Evolutionary conservation across 2,113 vertebrate genomes (phyloP).

Genomic region (Passer montanus): DNA sequence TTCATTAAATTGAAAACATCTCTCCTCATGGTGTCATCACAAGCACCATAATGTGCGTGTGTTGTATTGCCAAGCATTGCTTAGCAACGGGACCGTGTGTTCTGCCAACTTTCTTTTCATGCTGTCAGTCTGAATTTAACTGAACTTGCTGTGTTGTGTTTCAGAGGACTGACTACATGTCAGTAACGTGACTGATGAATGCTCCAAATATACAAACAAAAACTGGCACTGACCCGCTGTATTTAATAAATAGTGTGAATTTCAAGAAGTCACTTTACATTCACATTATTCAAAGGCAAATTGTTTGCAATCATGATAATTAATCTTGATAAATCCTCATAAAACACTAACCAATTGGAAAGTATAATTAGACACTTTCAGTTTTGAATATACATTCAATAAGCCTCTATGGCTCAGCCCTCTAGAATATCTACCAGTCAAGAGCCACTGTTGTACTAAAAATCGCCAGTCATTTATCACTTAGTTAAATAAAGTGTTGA

Average conservation of each 20-base stretch:
- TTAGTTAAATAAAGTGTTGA: not conserved
- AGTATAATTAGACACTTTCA: constrained; percentile 2
- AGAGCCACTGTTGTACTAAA: not conserved
- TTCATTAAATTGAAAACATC: constrained; percentile 32
- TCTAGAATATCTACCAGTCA: not conserved
- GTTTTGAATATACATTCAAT: not conserved
- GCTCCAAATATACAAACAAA: constrained; percentile 37
- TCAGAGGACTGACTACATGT: constrained; percentile 59
- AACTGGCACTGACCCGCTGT: constrained; percentile 4
- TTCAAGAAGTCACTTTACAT: constrained; percentile 30
- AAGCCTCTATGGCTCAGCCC: not conserved
- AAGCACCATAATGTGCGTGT: not conserved
- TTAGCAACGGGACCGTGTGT: constrained; percentile 71
- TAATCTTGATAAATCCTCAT: constrained; percentile 34
- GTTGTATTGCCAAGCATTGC: constrained; percentile 62
- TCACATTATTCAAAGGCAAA: not conserved
- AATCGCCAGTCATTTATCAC: not conserved
- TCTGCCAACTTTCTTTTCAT: constrained; percentile 71
- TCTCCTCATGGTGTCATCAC: constrained; percentile 42
- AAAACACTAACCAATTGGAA: not conserved
- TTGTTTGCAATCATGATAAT: constrained; percentile 49
- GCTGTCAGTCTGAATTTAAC: constrained; percentile 71
- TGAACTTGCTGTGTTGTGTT: constrained; percentile 60
- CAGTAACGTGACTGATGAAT: constrained; percentile 42
- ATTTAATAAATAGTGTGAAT: constrained; percentile 24